Base-by-base conservation (phyloP, 2,888 invertebrate genomes). In the Bhutanitis thaidina region DNA sequence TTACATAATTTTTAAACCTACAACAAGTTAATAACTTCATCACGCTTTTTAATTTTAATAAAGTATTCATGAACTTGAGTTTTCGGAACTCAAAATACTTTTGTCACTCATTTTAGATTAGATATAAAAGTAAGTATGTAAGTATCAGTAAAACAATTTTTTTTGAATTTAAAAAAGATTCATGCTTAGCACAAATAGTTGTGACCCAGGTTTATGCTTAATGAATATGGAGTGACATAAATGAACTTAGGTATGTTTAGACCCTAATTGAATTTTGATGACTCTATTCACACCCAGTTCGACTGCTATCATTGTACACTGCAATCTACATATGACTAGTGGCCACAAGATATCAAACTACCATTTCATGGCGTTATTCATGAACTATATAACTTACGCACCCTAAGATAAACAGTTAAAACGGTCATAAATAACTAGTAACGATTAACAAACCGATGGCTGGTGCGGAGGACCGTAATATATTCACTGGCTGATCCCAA, bases 401-500 rank as follows among this genome's bases (percentile, higher is more conserved):
- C 41, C 61, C 62, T 57, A 60, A 60, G 62, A 66, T 66, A 66
- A 69, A 66, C 65, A 65, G 62, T 62, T 57, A 67, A 72, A 74
- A 69, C 63, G 61, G 54, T 58, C 64, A 84, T 88, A 88, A 87
- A 88, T 87, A 88, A 88, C 83, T 62, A 67, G 69, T 67, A 75
- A 77, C 88, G 86, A 86, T 88, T 87, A 88, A 87, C 87, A 85
- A 81, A 81, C 83, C 83, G 77, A 81, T 80, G 80, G 71, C 74
- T 74, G 74, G 78, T 72, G 71, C 75, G 62, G 74, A 72, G 69
- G 73, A 80, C 80, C 79, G 85, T 86, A 88, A 88, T 88, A 86
- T 88, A 88, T 88, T 87, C 86, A 78, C 80, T 81, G 71, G 74
- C 80, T 82, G 86, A 82, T 84, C 83, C 83, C 87, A 87, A 88